These are phyloP conservation scores for Montipora capricornis DNA, from an alignment of 64 coral and sea anemone species.

Conservation along the genomic window DNA sequence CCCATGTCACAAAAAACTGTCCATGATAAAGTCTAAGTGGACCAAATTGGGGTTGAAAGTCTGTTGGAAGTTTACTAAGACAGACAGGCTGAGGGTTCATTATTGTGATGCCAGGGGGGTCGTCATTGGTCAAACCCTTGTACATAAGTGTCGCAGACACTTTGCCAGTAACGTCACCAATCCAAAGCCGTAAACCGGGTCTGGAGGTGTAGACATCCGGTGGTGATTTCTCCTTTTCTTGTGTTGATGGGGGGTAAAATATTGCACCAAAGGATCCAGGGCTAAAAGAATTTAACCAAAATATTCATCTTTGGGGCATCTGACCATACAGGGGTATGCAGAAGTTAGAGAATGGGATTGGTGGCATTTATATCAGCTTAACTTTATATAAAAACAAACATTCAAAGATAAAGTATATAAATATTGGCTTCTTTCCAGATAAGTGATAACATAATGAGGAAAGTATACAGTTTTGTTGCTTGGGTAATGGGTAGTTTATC, in stretches of 20 bases:
- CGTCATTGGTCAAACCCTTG: conserved; percentile 82
- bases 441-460: no score
- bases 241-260: conserved; percentile 89
- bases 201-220: conserved; percentile 71
- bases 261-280: conserved; percentile 76
- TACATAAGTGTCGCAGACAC: conserved; percentile 90
- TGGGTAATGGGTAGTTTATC: no score
- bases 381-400: no score
- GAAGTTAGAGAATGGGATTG: no score
- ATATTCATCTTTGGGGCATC: neutral
- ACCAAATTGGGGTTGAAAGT: conserved; percentile 72
- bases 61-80: neutral
- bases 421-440: no score
- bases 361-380: no score
- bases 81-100: conserved; percentile 24
- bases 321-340: no score
- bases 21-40: conserved; percentile 74
- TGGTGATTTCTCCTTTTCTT: conserved; percentile 12
- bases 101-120: conserved; percentile 70
- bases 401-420: no score
- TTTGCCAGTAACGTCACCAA: conserved; percentile 71
- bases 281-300: conserved; percentile 38
- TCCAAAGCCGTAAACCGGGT: conserved; percentile 91
- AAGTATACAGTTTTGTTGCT: no score
- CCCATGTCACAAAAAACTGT: conserved; percentile 93